Conservation (phyloP, 2,888 invertebrate species). For the Ectropis crepuscularia region DNA sequence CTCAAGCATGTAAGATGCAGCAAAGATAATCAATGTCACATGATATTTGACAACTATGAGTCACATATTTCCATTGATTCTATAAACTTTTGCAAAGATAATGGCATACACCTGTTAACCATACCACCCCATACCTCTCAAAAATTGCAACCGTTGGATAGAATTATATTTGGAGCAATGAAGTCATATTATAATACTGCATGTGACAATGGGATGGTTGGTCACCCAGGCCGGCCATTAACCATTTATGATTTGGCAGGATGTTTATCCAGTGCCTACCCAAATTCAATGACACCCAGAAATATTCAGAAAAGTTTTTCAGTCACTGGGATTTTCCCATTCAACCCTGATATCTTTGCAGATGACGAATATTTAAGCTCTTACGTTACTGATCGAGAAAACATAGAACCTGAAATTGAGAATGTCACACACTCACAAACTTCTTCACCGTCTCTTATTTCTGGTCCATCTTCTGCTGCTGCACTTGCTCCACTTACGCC, state of each 20-base stretch:
- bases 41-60: constrained; percentile 32
- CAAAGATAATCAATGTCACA: constrained; percentile 28
- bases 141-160: constrained; percentile 50
- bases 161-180: constrained; percentile 50
- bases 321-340: constrained; percentile 53
- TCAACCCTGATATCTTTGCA: constrained; percentile 50
- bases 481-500: not conserved
- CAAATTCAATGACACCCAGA: constrained; percentile 7
- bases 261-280: constrained; percentile 45
- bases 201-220: constrained; percentile 50
- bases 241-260: constrained; percentile 56
- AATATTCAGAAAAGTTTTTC: constrained; percentile 52
- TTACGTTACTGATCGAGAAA: constrained; percentile 40
- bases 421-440: constrained; percentile 3
- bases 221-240: constrained; percentile 53
- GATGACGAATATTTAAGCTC: constrained; percentile 47
- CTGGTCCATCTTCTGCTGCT: constrained; percentile 3
- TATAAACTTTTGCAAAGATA: constrained; percentile 53
- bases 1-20: constrained; percentile 24
- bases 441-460: constrained; percentile 1
- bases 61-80: constrained; percentile 42
- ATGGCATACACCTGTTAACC: constrained; percentile 58
- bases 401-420: constrained; percentile 3
- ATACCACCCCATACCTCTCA: constrained; percentile 49
- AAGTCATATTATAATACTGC: constrained; percentile 40